Evolutionary conservation across 1,140 invertebrate genomes (phyloP), one percentile per base, ranked within the genome.

Genomic region (Cyrtorhinus lividipennis): DNA sequence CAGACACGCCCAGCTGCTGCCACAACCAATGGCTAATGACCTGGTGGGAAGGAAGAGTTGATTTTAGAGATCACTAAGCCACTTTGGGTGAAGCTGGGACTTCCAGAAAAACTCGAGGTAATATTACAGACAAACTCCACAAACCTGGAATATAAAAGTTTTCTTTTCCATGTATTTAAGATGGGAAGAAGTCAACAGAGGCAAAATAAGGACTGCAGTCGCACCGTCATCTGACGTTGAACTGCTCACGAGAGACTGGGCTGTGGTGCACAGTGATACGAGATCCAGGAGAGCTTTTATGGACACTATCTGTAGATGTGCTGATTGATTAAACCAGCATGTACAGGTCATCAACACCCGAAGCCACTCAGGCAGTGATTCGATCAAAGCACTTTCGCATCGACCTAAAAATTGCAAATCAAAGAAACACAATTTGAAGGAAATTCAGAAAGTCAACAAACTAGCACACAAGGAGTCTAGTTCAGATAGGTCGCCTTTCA

Each of bases 231-330:
- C 63, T 74, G 71, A 27, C 26, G 24, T 59, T 13, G 68, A 62
- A 18, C 30, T 26, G 18, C 66, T 62, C 0, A 66, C 63, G 10
- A 69, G 61, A 1, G 66, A 63, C 62, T 70, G 67, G 8, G 69
- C 66, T 10, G 68, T 69, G n/a, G 67, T 65, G 56, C 70, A 71
- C 22, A 71, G 69, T 26, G 81, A 81, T 44, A 89, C 83, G 10
- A 90, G 73, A 70, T 90, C 87, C 22, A 90, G 73, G n/a, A 90
- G 72, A 2, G 86, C 85, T 1, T 81, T 79, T 20, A 89, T 83
- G 2, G 86, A 81, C 0, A 81, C 78, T 22, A 87, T 61, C 67
- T 88, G 85, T 1, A 89, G 73, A 30, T 71, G 71, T 13, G 69
- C 69, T 24, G 72, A 76, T 60, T 73, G 78, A 62, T 77, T 77